phyloP scores from a whole-genome alignment of 2,888 invertebrate genomes.

The Campoplex capitator region DNA sequence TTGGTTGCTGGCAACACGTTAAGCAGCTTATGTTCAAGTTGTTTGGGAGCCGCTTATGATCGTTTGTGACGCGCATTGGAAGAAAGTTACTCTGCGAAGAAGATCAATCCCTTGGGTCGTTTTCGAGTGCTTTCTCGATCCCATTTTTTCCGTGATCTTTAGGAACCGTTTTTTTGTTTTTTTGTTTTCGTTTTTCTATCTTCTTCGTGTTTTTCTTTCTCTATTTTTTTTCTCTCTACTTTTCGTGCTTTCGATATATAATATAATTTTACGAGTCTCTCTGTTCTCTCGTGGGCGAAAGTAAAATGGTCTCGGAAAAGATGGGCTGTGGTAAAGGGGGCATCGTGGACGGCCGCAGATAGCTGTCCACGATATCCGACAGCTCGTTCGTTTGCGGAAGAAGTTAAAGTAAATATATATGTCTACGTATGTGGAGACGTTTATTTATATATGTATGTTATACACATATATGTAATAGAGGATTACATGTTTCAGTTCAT shows the following conservation, averaged over 20 bases:
- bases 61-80: conserved; percentile 45
- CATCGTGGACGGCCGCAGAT: conserved; percentile 2
- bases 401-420: conserved; percentile 16
- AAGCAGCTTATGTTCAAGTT: conserved; percentile 52
- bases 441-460: not conserved
- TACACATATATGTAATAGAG: conserved; percentile 51
- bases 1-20: conserved; percentile 29
- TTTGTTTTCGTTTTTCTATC: not conserved
- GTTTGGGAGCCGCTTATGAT: conserved; percentile 60
- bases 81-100: conserved; percentile 39
- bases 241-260: conserved; percentile 20
- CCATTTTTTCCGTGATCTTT: conserved; percentile 11
- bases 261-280: conserved; percentile 26
- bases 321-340: conserved; percentile 3
- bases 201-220: not conserved
- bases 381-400: conserved; percentile 33
- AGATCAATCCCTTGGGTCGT: not conserved
- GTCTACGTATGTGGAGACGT: not conserved
- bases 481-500: conserved; percentile 89
- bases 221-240: conserved; percentile 33
- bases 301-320: not conserved
- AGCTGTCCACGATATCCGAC: conserved; percentile 39
- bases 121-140: conserved; percentile 4
- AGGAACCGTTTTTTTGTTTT: not conserved
- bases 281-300: not conserved